Evolutionary conservation across 30 jellyfish, hydroid and myxozoan species (phyloP), one percentile per base, ranked within the genome.

Genomic region (Turritopsis rubra): DNA sequence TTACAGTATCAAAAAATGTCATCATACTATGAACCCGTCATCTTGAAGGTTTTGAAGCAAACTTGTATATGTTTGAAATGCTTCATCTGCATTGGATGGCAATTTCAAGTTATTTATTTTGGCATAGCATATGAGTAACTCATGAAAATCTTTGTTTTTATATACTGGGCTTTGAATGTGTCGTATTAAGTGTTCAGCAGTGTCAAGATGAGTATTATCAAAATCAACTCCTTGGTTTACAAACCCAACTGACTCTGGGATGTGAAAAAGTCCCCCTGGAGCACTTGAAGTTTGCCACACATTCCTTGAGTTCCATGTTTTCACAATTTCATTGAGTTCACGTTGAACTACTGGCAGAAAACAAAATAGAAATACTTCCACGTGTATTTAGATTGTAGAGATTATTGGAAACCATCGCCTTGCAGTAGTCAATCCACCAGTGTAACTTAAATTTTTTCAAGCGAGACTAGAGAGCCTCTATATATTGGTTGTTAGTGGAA

Each of bases 271-370:
- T 68, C 9, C 16, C 16, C 19, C 77, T 68, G 77, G 77, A n/a
- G 77, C 77, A 27, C 77, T 68, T 68, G 77, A 68, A n/a, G 77
- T 7, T 29, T 79, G 86, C 28, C 31, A 84, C 52, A 31, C 82
- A 21, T 52, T 21, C 29, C 52, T 31, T 29, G 52, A 24, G 53
- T 79, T 79, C 54, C 54, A 31, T 24, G 22, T 31, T 31, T 28
- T 52, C 29, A 75, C 65, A 28, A 75, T 9, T n/a, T 75, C 83
- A 75, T 75, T 75, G 26, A 75, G 41, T 75, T 75, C 68, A n/a
- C 83, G n/a, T 25, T 71, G 54, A 23, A 72, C 73, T 9, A 84
- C 41, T 41, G 25, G 52, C 76, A 75, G 65, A 41, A 13, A 52
- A 20, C 89, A 85, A 75, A 52, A 27, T 9, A 68, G 30, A n/a